Evolutionary conservation across 2,113 vertebrate species (phyloP), one percentile per base, ranked within the genome.

Genomic region (Phoenicopterus ruber): DNA sequence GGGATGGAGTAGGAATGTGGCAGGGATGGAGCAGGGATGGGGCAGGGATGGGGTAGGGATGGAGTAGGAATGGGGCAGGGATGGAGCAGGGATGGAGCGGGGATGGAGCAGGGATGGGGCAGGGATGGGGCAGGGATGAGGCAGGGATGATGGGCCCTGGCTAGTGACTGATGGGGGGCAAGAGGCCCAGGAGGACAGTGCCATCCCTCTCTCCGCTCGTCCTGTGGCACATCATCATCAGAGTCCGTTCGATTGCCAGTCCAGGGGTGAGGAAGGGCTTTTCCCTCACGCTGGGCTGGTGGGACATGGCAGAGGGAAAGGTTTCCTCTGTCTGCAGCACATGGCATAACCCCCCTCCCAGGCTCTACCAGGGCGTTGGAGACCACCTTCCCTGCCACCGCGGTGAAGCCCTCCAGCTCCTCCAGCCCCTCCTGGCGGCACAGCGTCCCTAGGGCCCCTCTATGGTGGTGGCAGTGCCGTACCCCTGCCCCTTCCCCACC

Each of bases 61-160:
- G 4, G 31, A 0, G 6, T 5, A 10, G 28, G 29, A 29, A n/a
- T 1, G 8, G n/a, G 3, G 2, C 5, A 6, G 10, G n/a, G 5
- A 3, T 5, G 18, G 47, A 5, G 4, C 17, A 4, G 20, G 44
- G 16, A 9, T 10, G 20, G 26, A 10, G 16, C 7, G 20, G 18
- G 15, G 38, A 8, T n/a, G 40, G 31, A 3, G 40, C 1, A 34
- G 17, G 31, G 24, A 36, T n/a, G 38, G 29, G 9, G 19, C 15
- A 49, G 50, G 22, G 29, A n/a, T 36, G 17, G 47, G 18, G 11
- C 24, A 80, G 36, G 40, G 50, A 36, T 31, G 63, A 54, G 16
- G n/a, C 25, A 55, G 42, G 17, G 17, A 20, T 61, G 62, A 54
- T 5, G 11, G 21, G 8, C n/a, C 25, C 29, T 10, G 46, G 22